These are phyloP conservation scores for Lepidurus apus DNA, from an alignment of 1,140 invertebrate species.

Conservation along the genomic window DNA sequence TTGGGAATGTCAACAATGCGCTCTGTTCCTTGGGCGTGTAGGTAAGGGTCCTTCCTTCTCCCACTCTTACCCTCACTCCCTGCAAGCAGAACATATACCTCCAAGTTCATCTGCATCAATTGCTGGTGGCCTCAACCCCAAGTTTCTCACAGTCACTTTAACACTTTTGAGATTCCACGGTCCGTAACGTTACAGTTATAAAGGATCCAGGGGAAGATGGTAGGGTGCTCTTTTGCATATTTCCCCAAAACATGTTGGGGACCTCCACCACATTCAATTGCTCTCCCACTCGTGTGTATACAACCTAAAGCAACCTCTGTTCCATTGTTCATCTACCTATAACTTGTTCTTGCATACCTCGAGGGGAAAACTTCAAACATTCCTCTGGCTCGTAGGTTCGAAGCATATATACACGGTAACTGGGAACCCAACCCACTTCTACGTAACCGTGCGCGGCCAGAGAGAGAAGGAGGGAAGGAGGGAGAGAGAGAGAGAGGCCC, in stretches of 20 bases:
- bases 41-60: no score
- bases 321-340: conserved; percentile 12
- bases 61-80: background rate
- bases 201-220: background rate
- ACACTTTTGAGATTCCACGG: background rate
- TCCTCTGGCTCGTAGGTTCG: conserved; percentile 1
- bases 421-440: conserved; percentile 17
- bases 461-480: no score
- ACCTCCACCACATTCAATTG: conserved; percentile 9
- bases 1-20: conserved; percentile 15
- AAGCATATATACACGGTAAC: background rate
- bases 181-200: background rate
- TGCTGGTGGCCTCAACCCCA: background rate
- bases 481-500: background rate
- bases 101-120: conserved; percentile 8
- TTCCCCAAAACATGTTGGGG: background rate
- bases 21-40: background rate
- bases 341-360: background rate
- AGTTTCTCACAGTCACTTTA: background rate
- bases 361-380: background rate
- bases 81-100: background rate
- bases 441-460: conserved; percentile 2
- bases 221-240: conserved; percentile 7
- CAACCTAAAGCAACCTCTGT: background rate
- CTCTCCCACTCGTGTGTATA: conserved; percentile 6